Percentiles rank a stretch among this genome's conserved stretches.
Evolutionary conservation across 2,797 vertebrate genomes (phyloP).

Genomic region (Chelmon rostratus): DNA sequence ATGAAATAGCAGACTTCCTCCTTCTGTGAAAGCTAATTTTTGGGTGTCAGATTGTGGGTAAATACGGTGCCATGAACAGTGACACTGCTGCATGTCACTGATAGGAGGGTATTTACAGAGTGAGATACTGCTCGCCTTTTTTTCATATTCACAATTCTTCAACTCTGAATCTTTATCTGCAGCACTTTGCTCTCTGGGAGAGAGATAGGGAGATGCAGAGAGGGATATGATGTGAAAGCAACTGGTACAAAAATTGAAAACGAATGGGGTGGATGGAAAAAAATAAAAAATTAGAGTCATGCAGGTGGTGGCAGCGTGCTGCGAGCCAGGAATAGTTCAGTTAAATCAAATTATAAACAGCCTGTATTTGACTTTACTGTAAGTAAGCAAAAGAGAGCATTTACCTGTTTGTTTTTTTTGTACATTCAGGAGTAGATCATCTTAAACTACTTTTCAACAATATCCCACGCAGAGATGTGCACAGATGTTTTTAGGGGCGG

Average conservation of each 20-base stretch:
- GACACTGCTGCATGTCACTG: constrained; percentile 23
- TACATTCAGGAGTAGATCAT: background rate
- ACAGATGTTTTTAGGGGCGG: no score
- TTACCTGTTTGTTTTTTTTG: background rate
- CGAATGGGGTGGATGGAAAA: constrained; percentile 10
- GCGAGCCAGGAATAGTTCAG: constrained; percentile 21
- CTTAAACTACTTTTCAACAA: no score
- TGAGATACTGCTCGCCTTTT: constrained; percentile 13
- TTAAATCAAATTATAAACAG: constrained; percentile 25
- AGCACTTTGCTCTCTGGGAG: constrained; percentile 28
- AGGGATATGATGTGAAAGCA: constrained; percentile 25
- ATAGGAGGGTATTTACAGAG: constrained; percentile 17
- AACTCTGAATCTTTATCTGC: constrained; percentile 38
- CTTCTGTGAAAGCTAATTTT: constrained; percentile 6
- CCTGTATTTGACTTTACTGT: background rate
- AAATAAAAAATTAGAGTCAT: constrained; percentile 20
- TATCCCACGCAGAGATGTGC: no score
- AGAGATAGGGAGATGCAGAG: constrained; percentile 19
- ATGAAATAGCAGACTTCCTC: background rate
- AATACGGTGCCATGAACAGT: constrained; percentile 22
- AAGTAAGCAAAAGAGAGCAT: background rate
- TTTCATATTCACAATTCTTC: constrained; percentile 24
- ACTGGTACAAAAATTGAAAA: constrained; percentile 40
- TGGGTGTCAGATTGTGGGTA: constrained; percentile 7
- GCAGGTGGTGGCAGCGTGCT: constrained; percentile 9